Base-by-base conservation (phyloP, 1,140 invertebrate species). In the Temnothorax curvispinosus region DNA sequence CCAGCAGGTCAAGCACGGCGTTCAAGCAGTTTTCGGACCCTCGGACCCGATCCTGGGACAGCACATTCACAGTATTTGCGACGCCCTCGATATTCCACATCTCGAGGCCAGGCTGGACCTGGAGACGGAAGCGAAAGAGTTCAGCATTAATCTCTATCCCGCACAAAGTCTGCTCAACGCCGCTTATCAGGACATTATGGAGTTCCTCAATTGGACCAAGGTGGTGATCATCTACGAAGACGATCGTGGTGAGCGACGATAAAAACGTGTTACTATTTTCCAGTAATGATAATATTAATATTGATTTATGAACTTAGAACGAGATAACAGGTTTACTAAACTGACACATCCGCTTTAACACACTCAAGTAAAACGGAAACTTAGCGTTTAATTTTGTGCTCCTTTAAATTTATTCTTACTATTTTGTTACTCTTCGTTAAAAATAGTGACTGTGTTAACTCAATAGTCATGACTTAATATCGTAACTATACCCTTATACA, bases 161-260 rank as follows among this genome's bases (percentile, higher is more conserved):
- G 96, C 96, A 92, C 97, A 97, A 93, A 95, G 95, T 89, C 94
- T 97, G 50, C 95, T 97, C 80, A 97, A 97, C 91, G 92, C 94
- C 81, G 97, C 97, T 78, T 97, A 97, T 90, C 95, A 96, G 86
- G 97, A 97, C 93, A 95, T 97, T 87, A 96, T 97, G 95, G 93
- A 94, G 75, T 97, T 97, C 92, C 96, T 97, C 88, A 97, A 97
- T 89, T 98, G 97, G 97, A 97, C 97, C 32, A 95, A 96, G 92
- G 96, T 97, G 80, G 97, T 97, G 50, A 96, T 98, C 78, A 95
- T 98, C 50, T 97, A 97, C 92, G 97, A 98, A 92, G 96, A 97
- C 89, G 96, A 97, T 91, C 96, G 97, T 82, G 97, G 97, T 97
- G 92, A 95, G 94, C 93, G 21, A 13, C 18, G 8, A 50, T 5